phyloP scores from a whole-genome alignment of 2,797 vertebrate species.

The Phoxinus dragarum region DNA sequence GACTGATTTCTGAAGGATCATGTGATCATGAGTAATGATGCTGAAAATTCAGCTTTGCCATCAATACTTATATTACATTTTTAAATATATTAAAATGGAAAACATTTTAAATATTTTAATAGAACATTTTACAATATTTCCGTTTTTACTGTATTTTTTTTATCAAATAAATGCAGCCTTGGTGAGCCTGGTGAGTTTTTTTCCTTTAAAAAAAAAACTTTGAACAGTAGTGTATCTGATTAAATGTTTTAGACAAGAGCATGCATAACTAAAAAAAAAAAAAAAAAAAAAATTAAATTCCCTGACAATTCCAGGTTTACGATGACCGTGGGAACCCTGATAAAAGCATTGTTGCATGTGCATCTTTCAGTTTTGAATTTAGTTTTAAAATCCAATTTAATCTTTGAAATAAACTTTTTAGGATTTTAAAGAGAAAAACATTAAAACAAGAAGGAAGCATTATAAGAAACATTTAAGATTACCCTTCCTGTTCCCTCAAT shows the following conservation, averaged over 20 bases:
- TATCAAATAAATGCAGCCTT: not conserved
- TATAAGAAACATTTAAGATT: not conserved
- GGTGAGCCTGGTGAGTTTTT: not conserved
- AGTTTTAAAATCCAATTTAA: not conserved
- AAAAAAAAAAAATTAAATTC: not conserved
- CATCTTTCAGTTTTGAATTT: not conserved
- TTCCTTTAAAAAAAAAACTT: not conserved
- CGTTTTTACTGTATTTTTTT: not conserved
- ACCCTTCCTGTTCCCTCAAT: conserved; percentile 31
- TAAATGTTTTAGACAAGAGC: not conserved
- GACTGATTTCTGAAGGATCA: no score
- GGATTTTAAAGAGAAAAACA: not conserved
- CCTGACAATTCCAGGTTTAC: not conserved
- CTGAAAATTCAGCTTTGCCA: no score
- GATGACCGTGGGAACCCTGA: not conserved
- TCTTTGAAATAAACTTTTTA: not conserved
- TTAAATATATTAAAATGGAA: no score
- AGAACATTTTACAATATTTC: not conserved
- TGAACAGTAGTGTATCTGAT: not conserved
- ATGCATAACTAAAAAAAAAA: not conserved
- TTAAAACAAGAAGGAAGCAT: not conserved
- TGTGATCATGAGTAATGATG: no score
- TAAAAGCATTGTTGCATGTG: conserved; percentile 4
- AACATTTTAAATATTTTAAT: not conserved
- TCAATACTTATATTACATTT: no score